phyloP scores from a whole-genome alignment of 2,113 vertebrate genomes.

The Tricholaema leucomelas region DNA sequence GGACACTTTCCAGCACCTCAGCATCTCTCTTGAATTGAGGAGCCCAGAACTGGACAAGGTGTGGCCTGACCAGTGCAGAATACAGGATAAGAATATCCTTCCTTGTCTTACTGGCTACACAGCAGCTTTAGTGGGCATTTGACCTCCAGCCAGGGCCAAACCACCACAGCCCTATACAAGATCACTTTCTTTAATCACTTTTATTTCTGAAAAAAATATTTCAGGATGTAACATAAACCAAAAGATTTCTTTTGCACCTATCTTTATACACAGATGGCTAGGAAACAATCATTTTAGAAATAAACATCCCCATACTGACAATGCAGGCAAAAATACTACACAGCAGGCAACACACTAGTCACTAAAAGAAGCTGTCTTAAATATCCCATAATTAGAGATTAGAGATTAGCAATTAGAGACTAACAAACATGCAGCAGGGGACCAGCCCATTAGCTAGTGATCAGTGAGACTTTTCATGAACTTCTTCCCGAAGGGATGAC shows the following conservation, averaged over 20 bases:
- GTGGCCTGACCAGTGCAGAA: too few species aligned
- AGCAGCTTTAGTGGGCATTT: too few species aligned
- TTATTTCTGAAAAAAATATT: background rate
- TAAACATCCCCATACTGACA: background rate
- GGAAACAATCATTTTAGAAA: background rate
- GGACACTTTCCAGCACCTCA: too few species aligned
- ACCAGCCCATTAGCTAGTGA: rapidly evolving
- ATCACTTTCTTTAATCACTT: background rate
- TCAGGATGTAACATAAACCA: background rate
- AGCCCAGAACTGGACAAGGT: too few species aligned
- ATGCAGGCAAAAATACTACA: background rate
- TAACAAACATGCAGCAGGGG: background rate
- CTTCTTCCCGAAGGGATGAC: background rate
- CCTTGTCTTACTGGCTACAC: too few species aligned
- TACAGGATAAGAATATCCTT: too few species aligned
- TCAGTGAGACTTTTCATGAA: background rate
- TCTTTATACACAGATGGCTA: background rate
- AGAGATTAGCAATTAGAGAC: background rate
- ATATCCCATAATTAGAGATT: background rate
- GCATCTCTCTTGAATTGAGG: too few species aligned
- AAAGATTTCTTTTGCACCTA: background rate
- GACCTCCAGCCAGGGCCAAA: too few species aligned
- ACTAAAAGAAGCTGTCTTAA: background rate
- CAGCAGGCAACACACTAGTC: background rate
- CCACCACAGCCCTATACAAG: background rate